Evolutionary conservation across 2,113 vertebrate species (phyloP).

Genomic region (Potamarius usumacintae): DNA sequence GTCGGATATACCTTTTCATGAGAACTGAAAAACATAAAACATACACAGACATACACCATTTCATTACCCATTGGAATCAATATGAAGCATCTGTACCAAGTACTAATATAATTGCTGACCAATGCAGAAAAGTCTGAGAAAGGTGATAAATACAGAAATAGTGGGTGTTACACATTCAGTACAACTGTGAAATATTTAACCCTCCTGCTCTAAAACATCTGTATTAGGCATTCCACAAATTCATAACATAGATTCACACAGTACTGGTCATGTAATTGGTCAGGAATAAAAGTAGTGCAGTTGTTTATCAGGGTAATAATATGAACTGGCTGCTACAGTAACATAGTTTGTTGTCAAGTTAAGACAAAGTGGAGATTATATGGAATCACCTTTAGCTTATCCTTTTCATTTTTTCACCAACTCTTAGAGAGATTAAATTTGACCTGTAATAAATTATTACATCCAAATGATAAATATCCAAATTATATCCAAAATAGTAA

Average conservation of each 20-base stretch:
- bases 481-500: not conserved
- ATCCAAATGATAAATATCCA: not conserved
- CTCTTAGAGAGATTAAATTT: not conserved
- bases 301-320: not conserved
- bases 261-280: not conserved
- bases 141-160: not conserved
- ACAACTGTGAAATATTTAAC: not conserved
- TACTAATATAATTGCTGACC: not conserved
- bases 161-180: not conserved
- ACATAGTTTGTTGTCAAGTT: not conserved
- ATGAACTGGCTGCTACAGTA: not conserved
- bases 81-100: not conserved
- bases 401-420: not conserved
- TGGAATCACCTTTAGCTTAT: not conserved
- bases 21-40: slow-evolving; percentile 27
- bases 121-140: not conserved
- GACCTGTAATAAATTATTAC: not conserved
- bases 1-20: slow-evolving; percentile 8
- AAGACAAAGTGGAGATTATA: not conserved
- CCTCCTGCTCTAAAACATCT: not conserved
- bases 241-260: not conserved
- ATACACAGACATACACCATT: not conserved
- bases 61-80: not conserved
- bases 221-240: not conserved
- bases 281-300: not conserved